Base-by-base conservation (phyloP, 2,797 vertebrate genomes). In the Benthosema pterotum region DNA sequence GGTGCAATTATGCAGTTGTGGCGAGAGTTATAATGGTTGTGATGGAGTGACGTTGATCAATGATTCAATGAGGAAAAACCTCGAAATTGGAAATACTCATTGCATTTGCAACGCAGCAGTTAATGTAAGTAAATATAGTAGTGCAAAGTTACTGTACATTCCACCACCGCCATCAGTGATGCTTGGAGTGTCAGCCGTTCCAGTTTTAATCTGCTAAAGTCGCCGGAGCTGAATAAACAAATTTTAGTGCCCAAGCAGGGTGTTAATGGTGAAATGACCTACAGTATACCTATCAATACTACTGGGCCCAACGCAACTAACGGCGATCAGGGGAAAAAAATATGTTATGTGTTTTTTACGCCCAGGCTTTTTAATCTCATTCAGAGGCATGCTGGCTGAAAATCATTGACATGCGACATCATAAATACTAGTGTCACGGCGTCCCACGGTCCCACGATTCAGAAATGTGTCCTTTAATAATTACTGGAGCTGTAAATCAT, bases 301-400 rank as follows among this genome's bases (percentile, higher is more conserved):
- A 72, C 74, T 64, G 43, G 32, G 58, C 65, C 49, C 11, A 16
- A 57, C 69, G 67, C 65, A 70, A 60, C 62, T 71, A 60, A 73
- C 72, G 57, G 14, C 67, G 32, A 32, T 55, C 52, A 64, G 8
- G 49, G 46, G 60, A 69, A 79, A 84, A 9, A 82, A 77, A 79
- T 9, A 74, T 66, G 69, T 71, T 28, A 15, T 11, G 52, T 38
- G 64, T 49, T 56, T 66, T 52, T 65, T 52, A 66, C 60, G 54
- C 45, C 55, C 22, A 5, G 22, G 49, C 65, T 50, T 47, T 68
- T 74, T 63, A 47, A 69, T 80, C 68, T 69, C 45, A n/a, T 79
- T 79, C 3, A 14, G 45, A 60, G 58, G 45, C 12, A 2, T 38
- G 52, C 46, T 52, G n/a, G 42, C 55, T 68, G 63, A n/a, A n/a